Conservation (phyloP, 1,140 invertebrate species). For the Propsilocerus akamusi region DNA sequence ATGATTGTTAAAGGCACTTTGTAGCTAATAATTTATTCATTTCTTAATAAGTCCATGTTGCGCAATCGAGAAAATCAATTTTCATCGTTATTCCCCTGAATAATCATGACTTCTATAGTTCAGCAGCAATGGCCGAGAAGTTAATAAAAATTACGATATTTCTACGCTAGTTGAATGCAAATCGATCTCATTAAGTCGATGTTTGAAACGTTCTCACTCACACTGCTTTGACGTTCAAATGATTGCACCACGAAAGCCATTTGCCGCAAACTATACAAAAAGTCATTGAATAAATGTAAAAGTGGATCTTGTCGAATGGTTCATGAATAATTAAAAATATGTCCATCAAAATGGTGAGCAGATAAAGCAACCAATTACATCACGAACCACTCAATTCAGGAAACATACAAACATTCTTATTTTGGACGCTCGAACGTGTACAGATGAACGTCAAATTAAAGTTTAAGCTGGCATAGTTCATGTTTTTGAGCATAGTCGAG, state of each 20-base stretch:
- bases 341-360: neutral
- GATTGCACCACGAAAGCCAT: no score
- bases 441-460: neutral
- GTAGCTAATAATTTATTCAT: no score
- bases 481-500: neutral
- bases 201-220: no score
- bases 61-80: no score
- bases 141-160: neutral
- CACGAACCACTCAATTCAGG: neutral
- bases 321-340: neutral
- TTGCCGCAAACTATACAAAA: no score
- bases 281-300: neutral
- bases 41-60: no score
- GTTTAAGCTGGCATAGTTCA: neutral
- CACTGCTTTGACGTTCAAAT: no score
- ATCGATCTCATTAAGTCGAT: neutral
- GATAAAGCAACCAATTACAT: neutral
- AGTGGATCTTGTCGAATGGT: neutral
- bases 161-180: neutral
- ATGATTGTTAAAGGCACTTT: no score
- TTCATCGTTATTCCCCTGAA: no score
- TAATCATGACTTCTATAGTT: no score
- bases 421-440: neutral
- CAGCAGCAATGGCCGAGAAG: conserved; percentile 1
- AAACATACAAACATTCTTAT: no score